Percentiles rank a stretch among this genome's conserved stretches.
Conservation (phyloP, 2,113 vertebrate genomes). For the Semnornis frantzii region DNA sequence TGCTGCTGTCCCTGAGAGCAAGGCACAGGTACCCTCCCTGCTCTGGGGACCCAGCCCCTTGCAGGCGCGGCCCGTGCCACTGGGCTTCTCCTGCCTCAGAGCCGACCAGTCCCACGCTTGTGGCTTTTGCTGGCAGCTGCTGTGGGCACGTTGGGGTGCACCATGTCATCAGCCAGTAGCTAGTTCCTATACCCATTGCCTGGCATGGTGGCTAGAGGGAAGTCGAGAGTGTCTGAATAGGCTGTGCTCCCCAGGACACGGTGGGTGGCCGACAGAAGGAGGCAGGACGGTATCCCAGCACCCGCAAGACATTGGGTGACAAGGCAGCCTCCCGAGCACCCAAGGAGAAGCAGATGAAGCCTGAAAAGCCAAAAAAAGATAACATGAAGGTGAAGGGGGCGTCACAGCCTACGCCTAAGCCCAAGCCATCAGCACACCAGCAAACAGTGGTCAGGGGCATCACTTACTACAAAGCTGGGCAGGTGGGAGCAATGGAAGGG, state of each 20-base stretch:
- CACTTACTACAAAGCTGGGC: conserved; percentile 93
- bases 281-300: conserved; percentile 66
- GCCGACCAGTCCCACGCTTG: not conserved
- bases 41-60: rapidly evolving
- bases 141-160: rapidly evolving
- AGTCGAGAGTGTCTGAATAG: not conserved
- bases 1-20: conserved; percentile 60
- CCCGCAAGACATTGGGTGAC: conserved; percentile 77
- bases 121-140: too few species aligned
- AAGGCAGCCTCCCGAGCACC: conserved; percentile 64
- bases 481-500: conserved; percentile 63
- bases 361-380: conserved; percentile 87
- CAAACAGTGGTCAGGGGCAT: conserved; percentile 87
- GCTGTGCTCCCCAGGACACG: conserved; percentile 77
- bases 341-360: conserved; percentile 85
- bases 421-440: conserved; percentile 79
- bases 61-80: rapidly evolving
- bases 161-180: rapidly evolving
- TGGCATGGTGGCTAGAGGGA: rapidly evolving
- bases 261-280: conserved; percentile 79
- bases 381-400: conserved; percentile 55
- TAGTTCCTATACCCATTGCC: not conserved
- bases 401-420: conserved; percentile 81
- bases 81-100: not conserved
- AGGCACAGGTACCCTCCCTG: conserved; percentile 80